Evolutionary conservation across 2,888 invertebrate genomes (phyloP).

Genomic region (Drosophila mimica): DNA sequence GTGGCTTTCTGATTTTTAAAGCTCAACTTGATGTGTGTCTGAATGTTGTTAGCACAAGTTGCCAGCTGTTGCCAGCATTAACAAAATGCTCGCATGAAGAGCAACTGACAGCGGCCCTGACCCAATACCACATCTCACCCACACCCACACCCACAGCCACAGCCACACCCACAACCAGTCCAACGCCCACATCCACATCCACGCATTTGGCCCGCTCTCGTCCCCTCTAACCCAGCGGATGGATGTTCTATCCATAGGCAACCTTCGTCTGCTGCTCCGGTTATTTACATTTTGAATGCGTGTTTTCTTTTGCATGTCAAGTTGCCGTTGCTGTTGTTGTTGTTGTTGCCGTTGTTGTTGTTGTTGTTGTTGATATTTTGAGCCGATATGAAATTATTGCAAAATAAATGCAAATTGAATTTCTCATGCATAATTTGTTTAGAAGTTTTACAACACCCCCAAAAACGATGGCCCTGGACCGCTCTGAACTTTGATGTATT

Average conservation of each 20-base stretch:
- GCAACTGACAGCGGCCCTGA: slow-evolving; percentile 37
- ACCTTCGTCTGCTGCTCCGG: slow-evolving; percentile 27
- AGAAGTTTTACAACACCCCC: slow-evolving; percentile 61
- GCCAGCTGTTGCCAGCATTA: slow-evolving; percentile 10
- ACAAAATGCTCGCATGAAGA: slow-evolving; percentile 28
- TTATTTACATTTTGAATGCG: slow-evolving; percentile 64
- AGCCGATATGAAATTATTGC: slow-evolving; percentile 78
- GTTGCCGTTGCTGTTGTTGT: slow-evolving; percentile 42
- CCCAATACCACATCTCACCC: slow-evolving; percentile 22
- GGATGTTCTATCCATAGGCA: slow-evolving; percentile 3
- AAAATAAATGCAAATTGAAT: slow-evolving; percentile 81
- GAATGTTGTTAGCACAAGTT: slow-evolving; percentile 1
- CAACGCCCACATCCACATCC: background rate
- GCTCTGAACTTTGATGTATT: slow-evolving; percentile 71
- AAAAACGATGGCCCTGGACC: slow-evolving; percentile 25
- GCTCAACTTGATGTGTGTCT: background rate
- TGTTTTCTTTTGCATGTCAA: slow-evolving; percentile 57
- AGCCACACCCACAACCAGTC: slow-evolving; percentile 13
- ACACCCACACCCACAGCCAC: background rate
- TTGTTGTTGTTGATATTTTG: slow-evolving; percentile 52
- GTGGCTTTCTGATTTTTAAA: background rate
- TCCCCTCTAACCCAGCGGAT: background rate
- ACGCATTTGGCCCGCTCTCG: background rate
- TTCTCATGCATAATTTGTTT: slow-evolving; percentile 80
- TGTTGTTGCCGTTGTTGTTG: slow-evolving; percentile 38